Conservation (phyloP, 1,140 invertebrate genomes). For the Zaprionus gabonicus region DNA sequence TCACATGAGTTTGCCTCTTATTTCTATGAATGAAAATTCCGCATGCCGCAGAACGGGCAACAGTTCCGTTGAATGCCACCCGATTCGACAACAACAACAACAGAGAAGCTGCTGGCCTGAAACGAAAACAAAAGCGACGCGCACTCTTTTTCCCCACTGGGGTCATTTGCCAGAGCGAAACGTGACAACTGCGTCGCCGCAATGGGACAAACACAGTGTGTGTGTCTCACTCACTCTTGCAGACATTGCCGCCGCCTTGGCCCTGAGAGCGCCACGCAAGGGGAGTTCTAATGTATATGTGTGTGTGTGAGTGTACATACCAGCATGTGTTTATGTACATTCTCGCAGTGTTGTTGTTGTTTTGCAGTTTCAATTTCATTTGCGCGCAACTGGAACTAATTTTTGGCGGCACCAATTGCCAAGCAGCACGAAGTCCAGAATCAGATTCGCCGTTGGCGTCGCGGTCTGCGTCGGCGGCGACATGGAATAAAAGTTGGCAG, state of each 20-base stretch:
- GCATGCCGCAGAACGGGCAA: constrained; percentile 31
- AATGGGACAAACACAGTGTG: constrained; percentile 1
- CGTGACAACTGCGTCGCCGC: constrained; percentile 41
- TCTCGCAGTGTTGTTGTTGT: constrained; percentile 9
- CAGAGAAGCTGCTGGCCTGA: not conserved
- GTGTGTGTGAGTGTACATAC: not conserved
- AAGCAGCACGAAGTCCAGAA: constrained; percentile 12
- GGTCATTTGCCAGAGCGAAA: constrained; percentile 48
- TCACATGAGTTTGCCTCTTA: constrained; percentile 35
- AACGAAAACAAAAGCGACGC: constrained; percentile 32
- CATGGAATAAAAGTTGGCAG: not conserved
- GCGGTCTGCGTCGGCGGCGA: not conserved
- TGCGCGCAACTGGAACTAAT: constrained; percentile 55
- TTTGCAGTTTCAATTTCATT: constrained; percentile 47
- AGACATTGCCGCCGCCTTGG: constrained; percentile 11
- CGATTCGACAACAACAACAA: constrained; percentile 15
- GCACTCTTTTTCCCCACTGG: constrained; percentile 6
- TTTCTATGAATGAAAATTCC: constrained; percentile 55
- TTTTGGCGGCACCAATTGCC: constrained; percentile 50
- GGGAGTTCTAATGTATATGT: not conserved
- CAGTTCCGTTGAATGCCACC: constrained; percentile 42
- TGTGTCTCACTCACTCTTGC: constrained; percentile 5
- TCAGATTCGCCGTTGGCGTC: constrained; percentile 1
- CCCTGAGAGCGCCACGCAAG: constrained; percentile 34
- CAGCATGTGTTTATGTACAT: not conserved